These are phyloP conservation scores for Coptotermes formosanus DNA, from an alignment of 1,140 invertebrate species.

Conservation along the genomic window DNA sequence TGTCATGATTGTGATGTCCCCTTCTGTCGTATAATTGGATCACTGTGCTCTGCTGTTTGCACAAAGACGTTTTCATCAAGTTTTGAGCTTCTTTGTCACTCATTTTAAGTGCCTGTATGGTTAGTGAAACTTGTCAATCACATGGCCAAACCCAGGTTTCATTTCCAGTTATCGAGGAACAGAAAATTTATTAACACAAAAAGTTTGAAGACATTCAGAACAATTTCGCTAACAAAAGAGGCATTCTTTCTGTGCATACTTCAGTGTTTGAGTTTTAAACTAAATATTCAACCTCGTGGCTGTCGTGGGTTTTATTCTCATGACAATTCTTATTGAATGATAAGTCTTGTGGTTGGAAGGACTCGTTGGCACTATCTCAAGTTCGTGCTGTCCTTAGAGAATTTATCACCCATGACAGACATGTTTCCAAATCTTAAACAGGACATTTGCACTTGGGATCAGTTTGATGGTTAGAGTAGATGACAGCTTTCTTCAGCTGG, in stretches of 20 bases:
- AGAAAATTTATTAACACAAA: constrained; percentile 37
- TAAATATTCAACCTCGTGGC: not conserved
- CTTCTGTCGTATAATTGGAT: not conserved
- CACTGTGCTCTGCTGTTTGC: constrained; percentile 24
- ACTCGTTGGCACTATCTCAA: too few relatives aligned
- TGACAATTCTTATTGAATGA: too few relatives aligned
- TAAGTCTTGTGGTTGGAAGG: too few relatives aligned
- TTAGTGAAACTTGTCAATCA: constrained; percentile 32
- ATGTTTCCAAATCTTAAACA: not conserved
- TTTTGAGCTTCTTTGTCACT: constrained; percentile 32
- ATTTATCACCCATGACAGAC: not conserved
- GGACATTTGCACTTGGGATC: not conserved
- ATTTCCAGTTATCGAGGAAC: constrained; percentile 39
- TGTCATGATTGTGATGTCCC: not conserved
- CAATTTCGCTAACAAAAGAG: constrained; percentile 15
- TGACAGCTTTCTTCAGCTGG: not conserved
- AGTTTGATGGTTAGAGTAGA: not conserved
- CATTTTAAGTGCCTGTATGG: constrained; percentile 35
- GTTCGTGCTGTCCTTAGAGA: not conserved
- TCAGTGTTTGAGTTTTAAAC: not conserved
- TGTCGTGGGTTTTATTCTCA: not conserved
- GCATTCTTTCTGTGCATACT: constrained; percentile 10
- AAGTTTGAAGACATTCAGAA: not conserved
- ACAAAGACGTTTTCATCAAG: constrained; percentile 30
- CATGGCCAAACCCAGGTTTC: constrained; percentile 29